A percentile compares a stretch with the other conserved stretches of the same genome.
Conservation (phyloP, 1,140 invertebrate species). For the Caenorhabditis latens region DNA sequence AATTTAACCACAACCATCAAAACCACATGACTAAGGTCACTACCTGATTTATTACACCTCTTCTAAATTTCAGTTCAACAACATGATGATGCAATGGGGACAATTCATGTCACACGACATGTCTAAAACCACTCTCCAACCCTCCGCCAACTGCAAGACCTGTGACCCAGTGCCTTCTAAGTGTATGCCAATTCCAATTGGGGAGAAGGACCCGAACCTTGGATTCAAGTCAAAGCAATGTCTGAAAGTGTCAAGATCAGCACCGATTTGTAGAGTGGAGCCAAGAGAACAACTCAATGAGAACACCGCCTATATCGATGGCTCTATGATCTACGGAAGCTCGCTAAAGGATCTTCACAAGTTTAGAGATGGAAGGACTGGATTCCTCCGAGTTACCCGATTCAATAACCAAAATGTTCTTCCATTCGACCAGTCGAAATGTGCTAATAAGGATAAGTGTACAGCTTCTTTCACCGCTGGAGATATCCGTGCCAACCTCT, state of each 20-base stretch:
- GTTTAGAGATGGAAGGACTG: constrained; percentile 76
- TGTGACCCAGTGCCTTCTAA: constrained; percentile 75
- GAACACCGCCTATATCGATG: constrained; percentile 69
- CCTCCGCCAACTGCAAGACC: constrained; percentile 74
- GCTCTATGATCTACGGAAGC: constrained; percentile 76
- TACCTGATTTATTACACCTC: too few species aligned
- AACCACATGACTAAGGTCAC: too few species aligned
- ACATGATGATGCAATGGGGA: constrained; percentile 77
- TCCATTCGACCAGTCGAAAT: constrained; percentile 75
- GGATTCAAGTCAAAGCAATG: constrained; percentile 75
- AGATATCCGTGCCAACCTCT: constrained; percentile 77
- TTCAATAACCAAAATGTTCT: constrained; percentile 75
- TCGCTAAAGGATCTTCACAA: constrained; percentile 76
- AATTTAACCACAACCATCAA: too few species aligned
- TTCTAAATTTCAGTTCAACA: constrained; percentile 65
- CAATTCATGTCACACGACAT: constrained; percentile 77
- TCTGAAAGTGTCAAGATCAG: constrained; percentile 76
- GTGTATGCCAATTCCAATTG: constrained; percentile 75
- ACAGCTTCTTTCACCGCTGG: constrained; percentile 76
- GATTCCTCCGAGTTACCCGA: constrained; percentile 74
- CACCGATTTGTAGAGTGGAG: constrained; percentile 72
- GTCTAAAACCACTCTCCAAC: constrained; percentile 76
- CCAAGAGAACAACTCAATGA: constrained; percentile 72
- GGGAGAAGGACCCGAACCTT: constrained; percentile 73
- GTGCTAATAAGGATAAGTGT: constrained; percentile 68